Evolutionary conservation across 2,888 invertebrate species (phyloP), one percentile per base, ranked within the genome.

Genomic region (Pharmacophagus antenor): DNA sequence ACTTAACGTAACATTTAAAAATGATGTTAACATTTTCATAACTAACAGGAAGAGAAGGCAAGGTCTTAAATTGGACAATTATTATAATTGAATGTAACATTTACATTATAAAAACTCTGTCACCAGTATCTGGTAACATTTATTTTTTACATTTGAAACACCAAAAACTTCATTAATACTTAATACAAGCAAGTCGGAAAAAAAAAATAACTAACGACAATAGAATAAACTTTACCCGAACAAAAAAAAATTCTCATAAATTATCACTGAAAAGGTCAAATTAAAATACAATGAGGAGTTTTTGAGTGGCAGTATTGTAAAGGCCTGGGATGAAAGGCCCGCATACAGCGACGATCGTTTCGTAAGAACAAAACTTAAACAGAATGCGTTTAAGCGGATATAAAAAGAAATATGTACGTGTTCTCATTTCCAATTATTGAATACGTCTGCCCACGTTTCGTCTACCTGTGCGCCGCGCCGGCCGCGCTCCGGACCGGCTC

Each of bases 261-360:
- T 90, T 89, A 90, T 88, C 88, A 78, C 87, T 85, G 84, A 88
- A 90, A 89, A 90, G 89, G 89, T 90, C 90, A 89, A 89, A 90
- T 90, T 90, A 90, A 88, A 90, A 90, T 90, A 90, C 90, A 90
- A 90, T 89, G 89, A 89, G 84, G 78, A 85, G 85, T 90, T 89
- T 90, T 89, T 89, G 88, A 90, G 90, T 89, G 88, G 88, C 86
- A 88, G 86, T 84, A 90, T 89, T 89, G 88, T 89, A 81, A 80
- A 81, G 79, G 80, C 77, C 78, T 82, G 85, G n/a, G 84, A 88
- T 88, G 85, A 88, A 89, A 88, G 86, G 79, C 82, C 86, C 85
- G 85, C 85, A 85, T 85, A 77, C 82, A 84, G 72, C 79, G 74
- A 71, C 66, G 74, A 69, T 73, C 79, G 79, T 77, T 84, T 10